Conservation (phyloP, 30 jellyfish, hydroid and myxozoan species). For the Aurelia coerulea region DNA sequence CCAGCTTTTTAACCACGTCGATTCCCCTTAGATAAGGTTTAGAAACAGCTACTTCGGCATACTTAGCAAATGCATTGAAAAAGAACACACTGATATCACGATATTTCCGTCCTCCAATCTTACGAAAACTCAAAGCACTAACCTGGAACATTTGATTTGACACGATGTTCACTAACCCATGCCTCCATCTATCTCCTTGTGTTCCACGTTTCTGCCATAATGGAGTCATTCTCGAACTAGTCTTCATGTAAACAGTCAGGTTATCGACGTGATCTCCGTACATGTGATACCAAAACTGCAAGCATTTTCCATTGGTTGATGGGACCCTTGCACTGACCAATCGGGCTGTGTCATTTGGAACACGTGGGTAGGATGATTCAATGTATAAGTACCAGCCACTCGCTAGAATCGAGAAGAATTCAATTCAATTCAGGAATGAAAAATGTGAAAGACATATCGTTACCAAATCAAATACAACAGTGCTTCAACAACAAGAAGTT, state of each 20-base stretch:
- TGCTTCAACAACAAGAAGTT: too few species aligned
- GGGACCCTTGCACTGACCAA: constrained; percentile 77
- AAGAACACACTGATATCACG: too few species aligned
- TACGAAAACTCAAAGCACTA: neutral
- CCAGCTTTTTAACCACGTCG: too few species aligned
- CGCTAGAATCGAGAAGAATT: constrained; percentile 8
- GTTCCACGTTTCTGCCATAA: constrained; percentile 90
- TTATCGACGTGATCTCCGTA: constrained; percentile 98
- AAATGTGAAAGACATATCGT: too few species aligned
- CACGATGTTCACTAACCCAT: constrained; percentile 80
- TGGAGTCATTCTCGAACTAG: constrained; percentile 69
- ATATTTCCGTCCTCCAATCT: too few species aligned
- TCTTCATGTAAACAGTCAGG: constrained; percentile 78
- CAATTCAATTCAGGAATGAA: too few species aligned
- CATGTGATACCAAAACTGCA: constrained; percentile 99
- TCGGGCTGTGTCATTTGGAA: constrained; percentile 95
- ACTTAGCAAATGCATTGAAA: too few species aligned
- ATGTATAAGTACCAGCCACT: constrained; percentile 92
- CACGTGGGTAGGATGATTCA: constrained; percentile 96
- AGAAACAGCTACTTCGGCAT: too few species aligned
- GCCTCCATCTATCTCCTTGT: constrained; percentile 97
- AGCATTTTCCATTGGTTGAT: constrained; percentile 81
- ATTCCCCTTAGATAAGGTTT: too few species aligned
- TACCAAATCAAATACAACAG: too few species aligned
- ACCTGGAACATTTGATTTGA: constrained; percentile 91